These are phyloP conservation scores for Petrocephalus sullivani DNA, from an alignment of 2,797 vertebrate genomes.

Conservation along the genomic window DNA sequence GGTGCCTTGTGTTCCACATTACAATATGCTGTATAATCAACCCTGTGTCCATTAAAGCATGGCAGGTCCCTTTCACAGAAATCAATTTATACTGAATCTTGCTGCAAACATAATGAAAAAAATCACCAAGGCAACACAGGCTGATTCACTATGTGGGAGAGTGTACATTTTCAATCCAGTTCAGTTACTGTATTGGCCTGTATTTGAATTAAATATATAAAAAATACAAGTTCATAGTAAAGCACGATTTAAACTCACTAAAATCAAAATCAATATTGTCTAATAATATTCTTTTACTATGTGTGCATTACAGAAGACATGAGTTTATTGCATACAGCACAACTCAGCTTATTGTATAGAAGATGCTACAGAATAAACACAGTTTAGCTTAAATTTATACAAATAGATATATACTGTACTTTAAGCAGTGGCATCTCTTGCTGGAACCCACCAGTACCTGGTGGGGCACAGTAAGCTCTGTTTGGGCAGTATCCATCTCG, in stretches of 20 bases:
- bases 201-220: neutral
- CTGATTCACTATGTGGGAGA: neutral
- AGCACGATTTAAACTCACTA: neutral
- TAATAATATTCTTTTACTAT: neutral
- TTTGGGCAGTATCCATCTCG: neutral
- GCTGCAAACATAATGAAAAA: neutral
- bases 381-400: neutral
- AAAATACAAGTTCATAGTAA: neutral
- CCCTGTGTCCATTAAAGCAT: too few relatives aligned
- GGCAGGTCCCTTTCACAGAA: neutral
- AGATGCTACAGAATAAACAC: neutral
- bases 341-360: neutral
- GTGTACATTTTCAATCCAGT: neutral
- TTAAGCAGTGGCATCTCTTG: neutral
- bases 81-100: neutral
- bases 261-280: neutral
- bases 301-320: neutral
- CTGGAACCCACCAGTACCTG: neutral
- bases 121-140: neutral
- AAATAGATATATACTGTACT: neutral
- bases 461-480: neutral
- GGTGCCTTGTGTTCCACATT: conserved; percentile 1
- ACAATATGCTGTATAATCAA: neutral
- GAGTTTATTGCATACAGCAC: neutral
- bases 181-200: neutral